Base-by-base conservation (phyloP, 2,888 invertebrate species). In the Himalopsyche tibetana region DNA sequence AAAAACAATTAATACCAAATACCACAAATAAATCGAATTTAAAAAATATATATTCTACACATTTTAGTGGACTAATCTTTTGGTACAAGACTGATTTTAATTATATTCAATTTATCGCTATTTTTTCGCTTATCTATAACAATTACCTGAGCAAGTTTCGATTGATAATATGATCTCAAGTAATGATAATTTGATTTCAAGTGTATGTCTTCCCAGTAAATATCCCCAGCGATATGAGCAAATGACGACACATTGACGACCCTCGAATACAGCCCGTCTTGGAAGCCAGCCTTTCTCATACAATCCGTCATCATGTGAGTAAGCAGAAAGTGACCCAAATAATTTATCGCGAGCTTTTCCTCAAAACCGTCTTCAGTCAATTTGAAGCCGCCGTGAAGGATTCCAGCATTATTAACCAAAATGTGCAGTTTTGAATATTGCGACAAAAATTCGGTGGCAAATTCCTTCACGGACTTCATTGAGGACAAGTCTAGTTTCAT, bases 171-270 rank as follows among this genome's bases (percentile, higher is more conserved):
- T 0, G 96, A 96, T 42, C 94, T 94, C 79, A 94, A 94, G 0
- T 95, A 93, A 87, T 96, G 94, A 90, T 96, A 97, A 89, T 94
- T 91, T 82, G 91, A 90, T 87, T 92, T 92, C 92, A 93, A 92
- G 88, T 97, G 96, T 82, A 97, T 95, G 90, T 97, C 96, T 1
- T 95, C 94, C 90, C 97, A 97, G 91, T 96, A 94, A 85, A 97
- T 95, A 87, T 94, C 92, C 9, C 96, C 97, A 40, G 95, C 93
- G 86, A 94, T 92, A 90, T 98, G 96, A 0, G 96, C 97, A 90
- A 96, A 96, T 0, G 98, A 98, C 0, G 97, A 95, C 0, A 98
- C 96, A 92, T 98, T 98, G 0, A 99, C 95, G 82, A 99, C 94
- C 90, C 98, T 94, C 0, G 96, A 93, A 87, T 93, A 94, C 86